Percentiles rank a stretch among this genome's conserved stretches.
Evolutionary conservation across 2,888 invertebrate species (phyloP).

Genomic region (Nemotelus nigrinus): DNA sequence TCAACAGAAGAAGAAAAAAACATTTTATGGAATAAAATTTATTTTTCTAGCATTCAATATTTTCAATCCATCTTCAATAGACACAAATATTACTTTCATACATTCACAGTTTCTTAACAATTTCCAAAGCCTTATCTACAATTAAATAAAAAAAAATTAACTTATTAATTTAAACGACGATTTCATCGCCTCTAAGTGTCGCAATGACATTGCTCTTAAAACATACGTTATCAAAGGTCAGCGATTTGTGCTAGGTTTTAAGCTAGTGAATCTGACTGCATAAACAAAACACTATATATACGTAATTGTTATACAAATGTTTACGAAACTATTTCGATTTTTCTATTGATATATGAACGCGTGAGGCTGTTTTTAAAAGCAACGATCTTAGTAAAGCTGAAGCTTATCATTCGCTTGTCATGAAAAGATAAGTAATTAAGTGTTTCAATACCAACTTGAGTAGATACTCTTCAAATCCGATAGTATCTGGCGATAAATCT

Average conservation of each 20-base stretch:
- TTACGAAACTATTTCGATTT: no score
- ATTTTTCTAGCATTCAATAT: no score
- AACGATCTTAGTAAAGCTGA: background rate
- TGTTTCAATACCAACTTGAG: no score
- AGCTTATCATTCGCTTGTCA: background rate
- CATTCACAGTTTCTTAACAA: no score
- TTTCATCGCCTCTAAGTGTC: conserved; percentile 3
- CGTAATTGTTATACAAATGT: no score
- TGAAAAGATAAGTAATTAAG: no score
- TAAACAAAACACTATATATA: no score
- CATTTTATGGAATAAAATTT: no score
- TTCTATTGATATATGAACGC: no score
- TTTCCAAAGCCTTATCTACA: background rate
- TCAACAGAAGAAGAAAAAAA: no score
- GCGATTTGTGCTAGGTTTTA: background rate
- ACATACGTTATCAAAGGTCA: conserved; percentile 16
- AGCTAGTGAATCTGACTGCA: background rate
- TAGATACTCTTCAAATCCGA: background rate
- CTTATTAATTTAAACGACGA: conserved; percentile 24
- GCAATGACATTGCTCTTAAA: background rate
- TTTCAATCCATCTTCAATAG: no score
- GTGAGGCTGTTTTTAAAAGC: background rate
- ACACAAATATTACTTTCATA: no score
- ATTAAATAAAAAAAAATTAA: background rate
- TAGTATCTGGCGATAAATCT: background rate